phyloP scores from a whole-genome alignment of 2,113 vertebrate genomes.

The Ageneiosus marmoratus region DNA sequence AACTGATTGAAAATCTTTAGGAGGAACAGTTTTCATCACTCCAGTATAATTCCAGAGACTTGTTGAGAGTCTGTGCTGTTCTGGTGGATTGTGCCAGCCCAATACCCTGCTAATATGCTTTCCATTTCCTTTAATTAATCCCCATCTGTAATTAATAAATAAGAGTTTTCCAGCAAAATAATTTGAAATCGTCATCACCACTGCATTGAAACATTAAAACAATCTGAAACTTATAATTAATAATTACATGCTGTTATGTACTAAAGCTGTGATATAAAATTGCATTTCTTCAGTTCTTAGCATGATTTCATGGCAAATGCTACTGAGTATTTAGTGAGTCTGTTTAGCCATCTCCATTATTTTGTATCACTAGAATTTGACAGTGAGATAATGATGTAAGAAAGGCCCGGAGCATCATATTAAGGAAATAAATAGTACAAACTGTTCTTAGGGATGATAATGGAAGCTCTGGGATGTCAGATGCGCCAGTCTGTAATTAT shows the following conservation, averaged over 20 bases:
- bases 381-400: not conserved
- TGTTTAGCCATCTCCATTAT: not conserved
- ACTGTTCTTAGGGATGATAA: not conserved
- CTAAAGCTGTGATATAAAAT: not conserved
- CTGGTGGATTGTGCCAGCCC: too few relatives aligned
- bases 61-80: too few relatives aligned
- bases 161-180: not conserved
- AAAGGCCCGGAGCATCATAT: not conserved
- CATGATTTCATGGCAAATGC: not conserved
- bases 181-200: not conserved
- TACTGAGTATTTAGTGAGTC: not conserved
- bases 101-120: too few relatives aligned
- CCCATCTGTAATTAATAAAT: not conserved
- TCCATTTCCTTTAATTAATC: too few relatives aligned
- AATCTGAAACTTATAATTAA: not conserved
- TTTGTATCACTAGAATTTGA: not conserved
- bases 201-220: not conserved
- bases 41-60: too few relatives aligned
- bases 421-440: not conserved
- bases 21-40: too few relatives aligned
- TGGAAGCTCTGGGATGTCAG: not conserved
- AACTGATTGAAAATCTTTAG: too few relatives aligned
- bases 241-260: not conserved
- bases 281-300: not conserved
- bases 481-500: not conserved